Evolutionary conservation across 2,797 vertebrate species (phyloP).

Genomic region (Epinephelus awoara): DNA sequence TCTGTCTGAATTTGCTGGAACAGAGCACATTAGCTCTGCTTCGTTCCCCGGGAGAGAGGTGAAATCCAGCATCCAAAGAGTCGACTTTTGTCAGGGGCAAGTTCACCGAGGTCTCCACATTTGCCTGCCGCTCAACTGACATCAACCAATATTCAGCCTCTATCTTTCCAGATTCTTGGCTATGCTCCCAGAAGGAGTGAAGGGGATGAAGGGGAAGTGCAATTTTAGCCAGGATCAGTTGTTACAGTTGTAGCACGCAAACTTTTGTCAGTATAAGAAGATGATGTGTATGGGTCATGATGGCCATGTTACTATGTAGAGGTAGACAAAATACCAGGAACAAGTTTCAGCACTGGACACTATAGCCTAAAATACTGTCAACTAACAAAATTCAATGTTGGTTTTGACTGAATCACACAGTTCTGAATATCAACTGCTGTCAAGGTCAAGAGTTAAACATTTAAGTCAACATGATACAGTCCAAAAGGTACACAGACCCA

Average conservation of each 20-base stretch:
- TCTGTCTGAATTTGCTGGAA: constrained; percentile 1
- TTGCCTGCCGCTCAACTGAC: neutral
- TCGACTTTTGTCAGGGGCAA: neutral
- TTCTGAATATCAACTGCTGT: neutral
- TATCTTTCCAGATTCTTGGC: constrained; percentile 31
- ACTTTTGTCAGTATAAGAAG: neutral
- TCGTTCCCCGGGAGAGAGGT: constrained; percentile 17
- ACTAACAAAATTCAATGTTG: neutral
- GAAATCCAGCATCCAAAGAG: constrained; percentile 17
- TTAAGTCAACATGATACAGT: neutral
- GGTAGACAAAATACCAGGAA: neutral
- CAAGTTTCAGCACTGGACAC: neutral
- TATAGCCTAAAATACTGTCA: neutral
- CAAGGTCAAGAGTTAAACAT: neutral
- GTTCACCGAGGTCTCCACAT: neutral
- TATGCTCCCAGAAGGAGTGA: constrained; percentile 23
- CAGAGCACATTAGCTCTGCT: neutral
- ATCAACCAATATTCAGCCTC: constrained; percentile 15
- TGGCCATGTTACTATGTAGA: too few species aligned
- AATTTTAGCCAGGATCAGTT: constrained; percentile 14
- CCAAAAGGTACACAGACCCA: neutral
- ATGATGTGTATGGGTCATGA: neutral
- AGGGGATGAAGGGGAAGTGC: neutral
- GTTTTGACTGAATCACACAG: neutral
- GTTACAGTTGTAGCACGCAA: constrained; percentile 5